Evolutionary conservation across 2,113 vertebrate genomes (phyloP), one percentile per base, ranked within the genome.

Genomic region (Oophaga pumilio): DNA sequence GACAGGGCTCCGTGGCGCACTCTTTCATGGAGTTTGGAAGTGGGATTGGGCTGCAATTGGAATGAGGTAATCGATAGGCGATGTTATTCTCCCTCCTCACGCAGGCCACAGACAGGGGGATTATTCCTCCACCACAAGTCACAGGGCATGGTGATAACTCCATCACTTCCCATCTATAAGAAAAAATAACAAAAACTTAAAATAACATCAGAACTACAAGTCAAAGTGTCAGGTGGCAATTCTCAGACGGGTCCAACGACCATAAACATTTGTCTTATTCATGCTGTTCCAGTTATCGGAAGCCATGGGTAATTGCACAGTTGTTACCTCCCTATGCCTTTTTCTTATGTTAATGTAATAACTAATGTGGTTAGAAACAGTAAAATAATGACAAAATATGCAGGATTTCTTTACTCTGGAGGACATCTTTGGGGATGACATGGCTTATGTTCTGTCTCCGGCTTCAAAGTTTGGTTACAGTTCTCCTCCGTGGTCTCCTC

Each of bases 361-460:
- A 66, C 8, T 66, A 73, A 1, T 22, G 5, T 50, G 18, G 71
- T 74, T 74, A 22, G 43, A 49, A 74, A 10, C 18, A 73, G 69
- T 7, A 73, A 26, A 33, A 22, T 22, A 22, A 43, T 43, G 20
- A 50, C 52, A 52, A 26, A 26, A 56, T 52, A 17, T 14, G 59
- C 7, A 57, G n/a, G 24, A 33, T 10, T 10, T 60, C 8, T 26
- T 83, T 92, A 98, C 97, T 88, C 84, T 6, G 95, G 93, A 2
- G 96, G 96, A 85, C 97, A 99, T 2, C 91, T 93, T 52, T 76
- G 88, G 6, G 91, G 91, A 74, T 90, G 91, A 62, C 98, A 99
- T 50, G 90, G 57, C 90, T 96, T 93, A 60, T 79, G 73, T 68
- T 91, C 93, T 50, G 89, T 91, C n/a, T 89, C 77, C 0, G 98